phyloP scores from a whole-genome alignment of 2,113 vertebrate genomes.

The Fulmarus glacialis region DNA sequence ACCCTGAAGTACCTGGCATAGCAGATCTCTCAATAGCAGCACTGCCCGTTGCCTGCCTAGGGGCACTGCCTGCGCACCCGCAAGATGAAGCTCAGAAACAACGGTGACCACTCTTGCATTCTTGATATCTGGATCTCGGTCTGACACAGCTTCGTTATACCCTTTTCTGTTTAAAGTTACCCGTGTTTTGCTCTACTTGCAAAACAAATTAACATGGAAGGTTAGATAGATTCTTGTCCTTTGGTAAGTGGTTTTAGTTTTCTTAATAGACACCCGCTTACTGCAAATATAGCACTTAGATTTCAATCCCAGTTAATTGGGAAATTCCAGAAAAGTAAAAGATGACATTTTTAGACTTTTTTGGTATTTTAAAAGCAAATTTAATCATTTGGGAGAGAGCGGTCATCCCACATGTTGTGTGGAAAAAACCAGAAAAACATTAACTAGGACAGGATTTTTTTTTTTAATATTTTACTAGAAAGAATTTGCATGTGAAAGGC shows the following conservation, averaged over 20 bases:
- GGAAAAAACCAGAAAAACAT: neutral
- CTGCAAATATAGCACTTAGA: neutral
- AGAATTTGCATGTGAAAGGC: neutral
- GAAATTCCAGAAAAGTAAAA: neutral
- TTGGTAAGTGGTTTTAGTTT: neutral
- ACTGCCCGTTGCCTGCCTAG: neutral
- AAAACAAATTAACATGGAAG: neutral
- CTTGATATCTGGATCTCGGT: neutral
- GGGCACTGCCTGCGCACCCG: neutral
- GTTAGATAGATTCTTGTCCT: neutral
- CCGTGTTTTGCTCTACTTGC: neutral
- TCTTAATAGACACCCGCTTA: neutral
- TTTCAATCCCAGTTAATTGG: neutral
- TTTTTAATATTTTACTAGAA: neutral
- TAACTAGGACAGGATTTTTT: neutral
- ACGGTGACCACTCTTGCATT: accelerated
- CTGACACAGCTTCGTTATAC: too few species aligned
- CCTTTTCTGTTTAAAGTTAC: neutral
- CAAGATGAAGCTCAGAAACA: neutral
- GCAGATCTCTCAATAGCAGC: neutral
- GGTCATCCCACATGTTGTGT: neutral
- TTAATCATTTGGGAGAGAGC: neutral
- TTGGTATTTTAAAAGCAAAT: neutral
- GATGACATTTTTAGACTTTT: neutral
- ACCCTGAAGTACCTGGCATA: neutral